A percentile compares a stretch with the other conserved stretches of the same genome.
phyloP scores from a whole-genome alignment of 2,113 vertebrate species.

The Cygnus buccinator region DNA sequence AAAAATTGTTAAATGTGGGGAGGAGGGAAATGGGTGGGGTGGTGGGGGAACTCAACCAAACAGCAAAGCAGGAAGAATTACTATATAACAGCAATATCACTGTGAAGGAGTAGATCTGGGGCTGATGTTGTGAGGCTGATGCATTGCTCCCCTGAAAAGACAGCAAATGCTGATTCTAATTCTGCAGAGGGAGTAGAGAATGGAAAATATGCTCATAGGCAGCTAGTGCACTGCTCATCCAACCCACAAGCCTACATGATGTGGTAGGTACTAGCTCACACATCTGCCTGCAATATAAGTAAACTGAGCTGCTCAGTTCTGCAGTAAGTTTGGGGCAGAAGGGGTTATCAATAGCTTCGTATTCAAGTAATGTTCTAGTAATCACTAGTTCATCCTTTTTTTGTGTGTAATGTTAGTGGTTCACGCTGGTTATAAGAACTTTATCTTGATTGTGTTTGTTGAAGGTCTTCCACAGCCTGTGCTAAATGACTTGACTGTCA shows the following conservation, averaged over 20 bases:
- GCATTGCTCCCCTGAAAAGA: neutral
- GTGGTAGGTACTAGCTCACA: neutral
- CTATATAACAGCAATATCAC: neutral
- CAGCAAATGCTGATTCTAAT: neutral
- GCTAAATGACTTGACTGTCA: neutral
- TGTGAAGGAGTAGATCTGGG: neutral
- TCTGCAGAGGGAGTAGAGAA: neutral
- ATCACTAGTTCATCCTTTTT: neutral
- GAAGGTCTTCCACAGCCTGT: neutral
- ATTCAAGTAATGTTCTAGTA: neutral
- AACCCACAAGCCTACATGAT: neutral
- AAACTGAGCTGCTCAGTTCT: neutral
- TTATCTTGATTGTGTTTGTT: neutral
- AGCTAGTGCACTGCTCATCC: neutral
- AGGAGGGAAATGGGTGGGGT: too few relatives aligned
- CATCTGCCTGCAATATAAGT: neutral
- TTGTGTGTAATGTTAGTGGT: neutral
- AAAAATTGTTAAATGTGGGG: neutral
- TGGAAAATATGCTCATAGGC: neutral
- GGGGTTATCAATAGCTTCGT: neutral
- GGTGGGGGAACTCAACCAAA: neutral
- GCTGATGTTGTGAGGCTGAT: neutral
- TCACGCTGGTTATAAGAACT: neutral
- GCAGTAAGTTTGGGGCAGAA: neutral
- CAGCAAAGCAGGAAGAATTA: neutral